Base-by-base conservation (phyloP, 1,140 invertebrate genomes). In the Drosophila bocki region DNA sequence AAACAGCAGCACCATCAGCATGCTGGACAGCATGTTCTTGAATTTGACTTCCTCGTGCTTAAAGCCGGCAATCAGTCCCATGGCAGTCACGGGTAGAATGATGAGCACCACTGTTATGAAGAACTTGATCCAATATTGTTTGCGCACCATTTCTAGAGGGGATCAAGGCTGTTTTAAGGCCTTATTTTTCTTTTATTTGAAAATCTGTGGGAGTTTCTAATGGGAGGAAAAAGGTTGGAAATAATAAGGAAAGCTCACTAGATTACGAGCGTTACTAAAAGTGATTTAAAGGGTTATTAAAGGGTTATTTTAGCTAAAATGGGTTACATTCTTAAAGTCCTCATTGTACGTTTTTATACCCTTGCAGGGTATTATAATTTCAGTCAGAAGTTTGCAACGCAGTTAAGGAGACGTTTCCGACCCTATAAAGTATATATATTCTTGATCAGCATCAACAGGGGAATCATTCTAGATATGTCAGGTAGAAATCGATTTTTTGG, bases 21-120 rank as follows among this genome's bases (percentile, higher is more conserved):
- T 53, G 15, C 78, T 57, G 1, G 83, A n/a, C 29, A 91, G 26
- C 22, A 87, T 75, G 7, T 61, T 65, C 12, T 84, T 87, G 13
- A 91, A 82, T 13, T 84, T 84, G 3, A 51, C 42, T n/a, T 45
- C 15, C 47, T 90, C 72, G 53, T 87, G 81, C 7, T 72, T n/a
- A 15, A 71, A 91, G 11, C 91, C 91, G 7, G 74, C 80, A 7
- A 57, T 59, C 0, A 67, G 5, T 0, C n/a, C 17, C 29, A 87
- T 75, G 0, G 26, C 2, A 3, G 19, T n/a, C 33, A 84, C n/a
- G n/a, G 69, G 71, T 17, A 3, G 0, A 6, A 42, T 4, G 2
- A 74, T 51, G 1, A 60, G 19, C 8, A 1, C 13, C 11, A 74
- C 3, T 7, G 67, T 74, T 26, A 59, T 51, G 2, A 3, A 15